A percentile compares a stretch with the other conserved stretches of the same genome.
Conservation (phyloP, 2,888 invertebrate species). For the Papilio gigon region DNA sequence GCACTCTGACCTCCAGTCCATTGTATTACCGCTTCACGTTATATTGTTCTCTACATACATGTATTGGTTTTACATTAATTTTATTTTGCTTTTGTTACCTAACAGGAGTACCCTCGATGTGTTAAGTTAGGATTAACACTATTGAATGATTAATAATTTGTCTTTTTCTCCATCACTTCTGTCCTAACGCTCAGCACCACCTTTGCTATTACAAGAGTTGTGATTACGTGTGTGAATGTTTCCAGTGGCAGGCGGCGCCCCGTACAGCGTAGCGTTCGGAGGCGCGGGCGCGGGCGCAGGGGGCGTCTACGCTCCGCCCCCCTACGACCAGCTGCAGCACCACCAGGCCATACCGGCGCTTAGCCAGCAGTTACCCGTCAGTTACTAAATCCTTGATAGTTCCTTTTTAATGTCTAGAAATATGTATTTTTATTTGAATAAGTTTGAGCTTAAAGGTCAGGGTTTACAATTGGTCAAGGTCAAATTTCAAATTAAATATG, state of each 20-base stretch:
- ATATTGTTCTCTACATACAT: not conserved
- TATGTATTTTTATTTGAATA: not conserved
- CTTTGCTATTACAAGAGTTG: no score
- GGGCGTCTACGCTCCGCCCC: constrained; percentile 85
- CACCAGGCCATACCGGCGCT: constrained; percentile 76
- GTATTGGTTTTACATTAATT: no score
- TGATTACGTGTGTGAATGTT: not conserved
- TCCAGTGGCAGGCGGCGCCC: constrained; percentile 83
- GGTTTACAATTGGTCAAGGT: not conserved
- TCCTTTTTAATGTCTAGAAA: not conserved
- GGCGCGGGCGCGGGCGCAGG: constrained; percentile 80
- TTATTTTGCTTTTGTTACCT: no score
- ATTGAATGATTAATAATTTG: no score
- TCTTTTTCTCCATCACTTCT: no score
- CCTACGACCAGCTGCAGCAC: constrained; percentile 87
- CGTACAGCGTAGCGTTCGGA: constrained; percentile 82
- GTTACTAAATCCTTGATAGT: not conserved
- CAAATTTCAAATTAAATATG: not conserved
- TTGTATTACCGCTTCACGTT: not conserved
- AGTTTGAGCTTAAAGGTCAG: not conserved
- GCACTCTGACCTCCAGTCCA: constrained; percentile 1
- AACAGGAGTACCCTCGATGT: no score
- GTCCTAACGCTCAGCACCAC: no score
- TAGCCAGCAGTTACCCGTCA: constrained; percentile 74
- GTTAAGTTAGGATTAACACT: no score